Base-by-base conservation (phyloP, 2,888 invertebrate species). In the Octodonta nipae region DNA sequence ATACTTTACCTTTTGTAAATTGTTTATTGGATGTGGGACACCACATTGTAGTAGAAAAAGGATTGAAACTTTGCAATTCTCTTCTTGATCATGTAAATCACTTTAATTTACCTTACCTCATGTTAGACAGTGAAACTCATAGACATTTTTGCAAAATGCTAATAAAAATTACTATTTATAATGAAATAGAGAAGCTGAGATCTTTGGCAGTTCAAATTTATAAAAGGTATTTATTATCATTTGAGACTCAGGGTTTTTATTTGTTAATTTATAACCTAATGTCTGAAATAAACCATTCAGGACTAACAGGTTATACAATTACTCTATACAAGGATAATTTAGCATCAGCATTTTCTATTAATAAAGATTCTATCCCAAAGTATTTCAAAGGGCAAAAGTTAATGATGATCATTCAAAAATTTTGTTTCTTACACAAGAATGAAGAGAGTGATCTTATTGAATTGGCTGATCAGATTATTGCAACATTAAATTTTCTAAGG, bases 391-490 rank as follows among this genome's bases (percentile, higher is more conserved):
- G 73, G 0, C 56, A 63, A 7, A 73, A 73, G 48, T 69, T 89
- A 35, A 66, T 66, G 34, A 65, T 66, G 17, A 53, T 79, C 49
- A 49, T 84, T 16, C 66, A 64, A 36, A 61, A 68, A 41, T 73
- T 78, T 31, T 80, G 79, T 48, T 55, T 64, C 37, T 60, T 87
- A 34, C 70, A 72, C 5, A 66, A 80, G 44, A 80, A 78, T 13
- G 75, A 73, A 34, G 72, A 78, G 51, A 80, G 81, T n/a, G 85
- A 91, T 63, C 61, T 92, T 11, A 66, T 88, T 7, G 80, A 88
- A 46, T 62, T 78, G 41, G 76, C 78, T 14, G 87, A 88, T 56
- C 74, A 77, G 54, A 73, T 89, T 30, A 74, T 89, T 35, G 70
- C 81, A 12, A 63, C 76, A 4, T 62, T 92, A 3, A 92, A 92